Evolutionary conservation across 2,888 invertebrate genomes (phyloP).

Genomic region (Mamestra brassicae): DNA sequence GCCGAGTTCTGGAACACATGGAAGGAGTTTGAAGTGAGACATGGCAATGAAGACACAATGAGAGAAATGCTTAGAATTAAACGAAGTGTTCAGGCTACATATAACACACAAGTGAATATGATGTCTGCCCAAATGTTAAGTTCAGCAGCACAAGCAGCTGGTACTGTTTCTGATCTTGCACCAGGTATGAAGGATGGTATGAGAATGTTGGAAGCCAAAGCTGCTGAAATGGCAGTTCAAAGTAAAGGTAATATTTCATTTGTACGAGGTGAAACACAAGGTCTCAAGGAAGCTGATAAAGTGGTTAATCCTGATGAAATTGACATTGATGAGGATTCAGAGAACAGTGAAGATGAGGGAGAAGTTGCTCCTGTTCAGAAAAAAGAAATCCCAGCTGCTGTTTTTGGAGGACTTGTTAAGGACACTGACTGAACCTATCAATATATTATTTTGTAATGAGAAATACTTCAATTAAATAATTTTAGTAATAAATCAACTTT

Average conservation of each 20-base stretch:
- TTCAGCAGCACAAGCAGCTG: slow-evolving; percentile 92
- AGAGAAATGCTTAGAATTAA: slow-evolving; percentile 99
- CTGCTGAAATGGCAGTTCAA: slow-evolving; percentile 92
- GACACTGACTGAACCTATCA: slow-evolving; percentile 69
- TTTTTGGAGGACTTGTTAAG: slow-evolving; percentile 95
- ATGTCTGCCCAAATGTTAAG: slow-evolving; percentile 99
- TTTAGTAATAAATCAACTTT: slow-evolving; percentile 78
- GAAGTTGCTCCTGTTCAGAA: slow-evolving; percentile 95
- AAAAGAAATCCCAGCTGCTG: slow-evolving; percentile 96
- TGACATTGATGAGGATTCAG: slow-evolving; percentile 94
- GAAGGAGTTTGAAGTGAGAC: slow-evolving; percentile 99
- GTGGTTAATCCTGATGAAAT: slow-evolving; percentile 97
- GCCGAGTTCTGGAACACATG: slow-evolving; percentile 99
- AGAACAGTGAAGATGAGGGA: slow-evolving; percentile 91
- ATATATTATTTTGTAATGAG: slow-evolving; percentile 24
- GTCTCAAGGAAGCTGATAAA: slow-evolving; percentile 92
- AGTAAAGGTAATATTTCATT: slow-evolving; percentile 94
- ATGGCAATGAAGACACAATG: slow-evolving; percentile 99
- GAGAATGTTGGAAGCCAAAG: slow-evolving; percentile 96
- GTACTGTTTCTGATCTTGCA: slow-evolving; percentile 93
- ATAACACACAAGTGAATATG: slow-evolving; percentile 99
- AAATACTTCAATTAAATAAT: slow-evolving; percentile 55
- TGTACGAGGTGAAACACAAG: slow-evolving; percentile 96
- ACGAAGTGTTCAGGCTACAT: slow-evolving; percentile 99
- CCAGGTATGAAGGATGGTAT: slow-evolving; percentile 96